Conservation (phyloP, 1,140 invertebrate genomes). For the Neoseiulus cucumeris region DNA sequence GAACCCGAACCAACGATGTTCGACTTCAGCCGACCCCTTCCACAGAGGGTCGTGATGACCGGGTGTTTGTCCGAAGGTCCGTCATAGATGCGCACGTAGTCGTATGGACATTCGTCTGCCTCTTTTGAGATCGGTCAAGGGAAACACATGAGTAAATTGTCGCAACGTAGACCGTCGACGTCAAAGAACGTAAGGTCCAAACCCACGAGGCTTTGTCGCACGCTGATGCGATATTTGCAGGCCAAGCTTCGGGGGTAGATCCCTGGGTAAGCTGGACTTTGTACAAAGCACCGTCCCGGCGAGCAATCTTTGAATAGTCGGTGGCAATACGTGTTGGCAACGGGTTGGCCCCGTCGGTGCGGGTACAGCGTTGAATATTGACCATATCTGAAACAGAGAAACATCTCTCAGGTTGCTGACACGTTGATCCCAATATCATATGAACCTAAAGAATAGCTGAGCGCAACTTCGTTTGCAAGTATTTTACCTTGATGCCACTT, state of each 20-base stretch:
- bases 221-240: slow-evolving; percentile 35
- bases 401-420: background rate
- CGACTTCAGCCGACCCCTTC: slow-evolving; percentile 78
- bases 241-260: slow-evolving; percentile 70
- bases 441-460: no score
- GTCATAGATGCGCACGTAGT: slow-evolving; percentile 70
- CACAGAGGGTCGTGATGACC: slow-evolving; percentile 73
- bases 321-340: slow-evolving; percentile 56
- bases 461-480: background rate
- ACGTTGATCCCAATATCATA: no score
- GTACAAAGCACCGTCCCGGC: slow-evolving; percentile 73
- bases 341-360: slow-evolving; percentile 58
- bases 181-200: slow-evolving; percentile 39
- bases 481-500: slow-evolving; percentile 29
- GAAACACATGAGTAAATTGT: slow-evolving; percentile 81
- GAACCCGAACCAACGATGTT: slow-evolving; percentile 70
- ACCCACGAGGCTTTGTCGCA: slow-evolving; percentile 17
- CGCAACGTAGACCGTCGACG: slow-evolving; percentile 73
- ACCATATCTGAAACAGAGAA: slow-evolving; percentile 37
- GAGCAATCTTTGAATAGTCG: slow-evolving; percentile 48
- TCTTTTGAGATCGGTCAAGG: slow-evolving; percentile 49
- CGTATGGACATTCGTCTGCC: slow-evolving; percentile 59
- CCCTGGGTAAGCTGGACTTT: slow-evolving; percentile 73
- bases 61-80: slow-evolving; percentile 62
- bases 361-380: slow-evolving; percentile 78